Evolutionary conservation across 2,113 vertebrate species (phyloP), one percentile per base, ranked within the genome.

Genomic region (Micronycteris hirsuta): DNA sequence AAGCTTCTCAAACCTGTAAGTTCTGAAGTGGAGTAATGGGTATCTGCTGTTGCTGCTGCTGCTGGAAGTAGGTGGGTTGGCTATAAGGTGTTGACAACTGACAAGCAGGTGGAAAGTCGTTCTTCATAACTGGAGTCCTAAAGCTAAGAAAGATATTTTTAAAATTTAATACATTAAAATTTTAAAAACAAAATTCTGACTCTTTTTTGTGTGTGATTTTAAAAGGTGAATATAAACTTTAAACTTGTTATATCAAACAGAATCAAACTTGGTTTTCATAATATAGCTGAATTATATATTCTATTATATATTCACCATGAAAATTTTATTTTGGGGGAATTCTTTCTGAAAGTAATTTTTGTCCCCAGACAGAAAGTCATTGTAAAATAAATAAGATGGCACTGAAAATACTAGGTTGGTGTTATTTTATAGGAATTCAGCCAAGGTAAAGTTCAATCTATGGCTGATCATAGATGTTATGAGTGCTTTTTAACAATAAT

Each of bases 71-170:
- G 0, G 98, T 93, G 7, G 96, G 52, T 13, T 98, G 98, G 96
- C 96, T 97, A 89, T 98, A 99, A 12, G 99, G 98, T 94, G 99
- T 98, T 87, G 99, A 99, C 52, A 98, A 96, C 4, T 98, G 98
- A 85, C 97, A 97, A 87, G 97, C 97, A 36, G 98, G 89, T 54
- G 95, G 91, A 43, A 98, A 97, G 31, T 96, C 97, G 85, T 97
- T 98, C 97, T 98, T 99, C 71, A 99, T 97, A 68, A 99, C 97
- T 38, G 99, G 99, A 3, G 99, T 99, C 94, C 99, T 98, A 97
- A 99, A 99, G 98, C 99, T 99, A 83, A 41, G 71, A 97, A 65
- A 93, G 56, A 93, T 91, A 89, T 43, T 13, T 65, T 67, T 43
- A 49, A 61, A 76, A 82, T 73, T 63, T 73, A 95, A 97, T 95